These are phyloP conservation scores for Cydia pomonella DNA, from an alignment of 1,140 invertebrate species.

Conservation along the genomic window DNA sequence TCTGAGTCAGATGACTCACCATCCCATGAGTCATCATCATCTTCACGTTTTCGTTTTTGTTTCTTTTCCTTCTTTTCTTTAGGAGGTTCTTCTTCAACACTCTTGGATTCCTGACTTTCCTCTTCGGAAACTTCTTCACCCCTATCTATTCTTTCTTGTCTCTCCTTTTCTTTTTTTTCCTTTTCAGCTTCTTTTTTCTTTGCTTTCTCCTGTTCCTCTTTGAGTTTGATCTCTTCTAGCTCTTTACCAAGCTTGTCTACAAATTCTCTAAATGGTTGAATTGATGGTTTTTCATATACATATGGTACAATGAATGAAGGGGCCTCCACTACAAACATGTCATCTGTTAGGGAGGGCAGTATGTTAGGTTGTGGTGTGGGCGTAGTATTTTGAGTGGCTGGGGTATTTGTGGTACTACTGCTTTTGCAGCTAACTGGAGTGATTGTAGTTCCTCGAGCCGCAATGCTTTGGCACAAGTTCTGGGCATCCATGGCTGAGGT, in stretches of 20 bases:
- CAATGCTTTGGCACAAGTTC: conserved; percentile 78
- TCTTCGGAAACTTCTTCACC: conserved; percentile 63
- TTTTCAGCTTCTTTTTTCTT: conserved; percentile 75
- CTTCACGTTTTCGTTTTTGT: conserved; percentile 70
- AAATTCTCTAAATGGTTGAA: conserved; percentile 89
- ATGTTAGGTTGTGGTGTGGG: conserved; percentile 81
- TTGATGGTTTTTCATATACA: conserved; percentile 92
- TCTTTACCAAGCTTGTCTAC: conserved; percentile 85
- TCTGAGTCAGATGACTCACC: conserved; percentile 80
- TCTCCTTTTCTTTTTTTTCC: conserved; percentile 69
- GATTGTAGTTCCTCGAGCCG: conserved; percentile 76
- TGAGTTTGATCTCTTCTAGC: conserved; percentile 81
- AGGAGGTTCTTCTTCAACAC: conserved; percentile 59
- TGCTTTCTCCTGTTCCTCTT: conserved; percentile 71
- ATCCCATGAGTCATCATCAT: conserved; percentile 77
- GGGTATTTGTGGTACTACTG: conserved; percentile 48
- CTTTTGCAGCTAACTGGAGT: conserved; percentile 75
- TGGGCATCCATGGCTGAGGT: conserved; percentile 64
- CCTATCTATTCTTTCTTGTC: conserved; percentile 76
- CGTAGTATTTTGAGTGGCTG: conserved; percentile 51
- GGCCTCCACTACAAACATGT: conserved; percentile 94
- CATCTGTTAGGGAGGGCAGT: conserved; percentile 90
- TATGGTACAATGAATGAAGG: conserved; percentile 95
- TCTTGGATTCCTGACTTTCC: conserved; percentile 45
- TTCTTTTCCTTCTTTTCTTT: conserved; percentile 74